Conservation (phyloP, 2,797 vertebrate species). For the Peromyscus attwateri region DNA sequence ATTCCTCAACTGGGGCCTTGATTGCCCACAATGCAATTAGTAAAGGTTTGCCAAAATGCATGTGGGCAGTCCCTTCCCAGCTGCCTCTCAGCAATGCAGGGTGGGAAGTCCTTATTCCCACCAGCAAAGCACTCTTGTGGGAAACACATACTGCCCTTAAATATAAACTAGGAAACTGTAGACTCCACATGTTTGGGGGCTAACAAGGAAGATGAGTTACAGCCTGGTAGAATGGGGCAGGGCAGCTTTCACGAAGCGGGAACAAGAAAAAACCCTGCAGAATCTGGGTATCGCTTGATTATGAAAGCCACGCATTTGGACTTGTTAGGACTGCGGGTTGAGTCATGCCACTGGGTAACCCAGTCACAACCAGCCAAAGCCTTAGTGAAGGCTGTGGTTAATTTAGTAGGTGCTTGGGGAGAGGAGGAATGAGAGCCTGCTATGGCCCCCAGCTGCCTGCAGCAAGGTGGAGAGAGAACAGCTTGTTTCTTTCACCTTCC, state of each 20-base stretch:
- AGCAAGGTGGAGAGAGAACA: not conserved
- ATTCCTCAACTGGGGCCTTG: not conserved
- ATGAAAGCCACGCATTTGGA: not conserved
- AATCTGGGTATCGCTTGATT: not conserved
- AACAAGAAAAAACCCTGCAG: not conserved
- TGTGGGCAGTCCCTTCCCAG: not conserved
- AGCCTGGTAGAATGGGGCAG: not conserved
- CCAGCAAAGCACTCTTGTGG: not conserved
- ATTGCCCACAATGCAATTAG: not conserved
- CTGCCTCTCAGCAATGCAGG: not conserved
- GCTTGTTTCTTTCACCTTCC: not conserved
- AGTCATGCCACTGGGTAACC: not conserved
- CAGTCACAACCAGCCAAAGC: not conserved
- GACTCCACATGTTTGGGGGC: not conserved
- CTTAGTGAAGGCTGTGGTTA: not conserved
- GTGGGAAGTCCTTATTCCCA: not conserved
- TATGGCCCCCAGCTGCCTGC: not conserved
- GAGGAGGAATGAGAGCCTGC: not conserved
- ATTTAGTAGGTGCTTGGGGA: not conserved
- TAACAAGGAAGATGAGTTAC: not conserved
- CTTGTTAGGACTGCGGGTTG: not conserved
- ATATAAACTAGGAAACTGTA: conserved; percentile 2
- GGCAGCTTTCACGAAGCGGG: not conserved
- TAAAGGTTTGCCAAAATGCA: not conserved
- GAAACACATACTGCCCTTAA: not conserved